These are phyloP conservation scores for Argya squamiceps DNA, from an alignment of 2,797 vertebrate species.

Conservation along the genomic window DNA sequence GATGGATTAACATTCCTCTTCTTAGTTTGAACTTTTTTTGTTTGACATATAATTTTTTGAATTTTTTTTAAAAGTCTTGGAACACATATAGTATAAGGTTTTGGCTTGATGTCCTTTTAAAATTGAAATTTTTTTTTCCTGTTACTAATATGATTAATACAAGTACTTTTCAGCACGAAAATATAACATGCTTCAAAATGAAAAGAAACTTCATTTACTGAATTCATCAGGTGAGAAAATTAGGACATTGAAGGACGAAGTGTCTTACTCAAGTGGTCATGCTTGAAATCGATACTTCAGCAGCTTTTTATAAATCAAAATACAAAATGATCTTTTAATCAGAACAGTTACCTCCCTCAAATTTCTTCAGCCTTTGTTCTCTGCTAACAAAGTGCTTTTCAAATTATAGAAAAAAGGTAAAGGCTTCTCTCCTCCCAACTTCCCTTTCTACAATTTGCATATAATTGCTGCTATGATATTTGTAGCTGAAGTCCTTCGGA, in stretches of 20 bases:
- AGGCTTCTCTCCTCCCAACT: neutral
- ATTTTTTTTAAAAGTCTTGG: neutral
- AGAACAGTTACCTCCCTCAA: neutral
- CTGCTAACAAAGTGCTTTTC: neutral
- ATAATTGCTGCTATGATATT: neutral
- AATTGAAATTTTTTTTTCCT: neutral
- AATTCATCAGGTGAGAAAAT: neutral
- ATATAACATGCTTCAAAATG: neutral
- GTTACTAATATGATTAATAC: neutral
- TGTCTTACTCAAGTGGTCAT: neutral
- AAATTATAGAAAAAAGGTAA: neutral
- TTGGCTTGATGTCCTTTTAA: neutral
- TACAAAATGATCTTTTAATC: neutral
- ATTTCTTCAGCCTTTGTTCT: neutral
- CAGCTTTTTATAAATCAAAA: neutral
- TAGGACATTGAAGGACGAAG: neutral
- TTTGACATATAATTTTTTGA: neutral
- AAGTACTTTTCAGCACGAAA: neutral
- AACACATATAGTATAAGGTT: neutral
- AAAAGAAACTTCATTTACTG: neutral
- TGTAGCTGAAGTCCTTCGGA: neutral
- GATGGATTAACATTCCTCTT: fast-evolving
- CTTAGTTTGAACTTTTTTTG: neutral
- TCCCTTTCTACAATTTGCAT: neutral
- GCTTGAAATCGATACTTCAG: neutral